Percentiles rank a stretch among this genome's conserved stretches.
These are phyloP conservation scores for Nestor notabilis DNA, from an alignment of 2,113 vertebrate genomes.

Conservation along the genomic window DNA sequence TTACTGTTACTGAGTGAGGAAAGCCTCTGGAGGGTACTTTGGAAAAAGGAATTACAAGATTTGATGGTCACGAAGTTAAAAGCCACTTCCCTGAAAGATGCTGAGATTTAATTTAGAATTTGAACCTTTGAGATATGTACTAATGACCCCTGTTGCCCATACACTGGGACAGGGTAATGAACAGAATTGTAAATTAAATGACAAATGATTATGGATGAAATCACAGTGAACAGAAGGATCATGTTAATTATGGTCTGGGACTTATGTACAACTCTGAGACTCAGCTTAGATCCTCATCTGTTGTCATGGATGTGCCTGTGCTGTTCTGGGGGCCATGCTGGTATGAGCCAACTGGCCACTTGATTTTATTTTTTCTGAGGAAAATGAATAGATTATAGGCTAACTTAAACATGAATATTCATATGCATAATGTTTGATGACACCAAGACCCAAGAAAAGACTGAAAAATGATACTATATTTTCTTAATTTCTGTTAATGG, in stretches of 20 bases:
- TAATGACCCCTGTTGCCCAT: background rate
- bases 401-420: background rate
- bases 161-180: background rate
- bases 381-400: background rate
- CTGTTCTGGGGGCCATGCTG: background rate
- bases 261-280: background rate
- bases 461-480: background rate
- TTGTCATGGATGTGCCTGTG: background rate
- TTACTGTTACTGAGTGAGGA: background rate
- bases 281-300: background rate
- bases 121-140: background rate
- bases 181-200: background rate
- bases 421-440: background rate
- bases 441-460: background rate
- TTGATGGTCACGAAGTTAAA: background rate
- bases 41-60: background rate
- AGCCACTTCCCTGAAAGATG: background rate
- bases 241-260: background rate
- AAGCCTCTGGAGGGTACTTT: background rate
- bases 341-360: background rate
- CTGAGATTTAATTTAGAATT: conserved; percentile 13
- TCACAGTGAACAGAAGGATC: background rate
- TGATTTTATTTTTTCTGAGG: background rate
- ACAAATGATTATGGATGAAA: background rate
- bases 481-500: background rate